Conservation (phyloP, 2,888 invertebrate genomes). For the Cataglyphis cursor region DNA sequence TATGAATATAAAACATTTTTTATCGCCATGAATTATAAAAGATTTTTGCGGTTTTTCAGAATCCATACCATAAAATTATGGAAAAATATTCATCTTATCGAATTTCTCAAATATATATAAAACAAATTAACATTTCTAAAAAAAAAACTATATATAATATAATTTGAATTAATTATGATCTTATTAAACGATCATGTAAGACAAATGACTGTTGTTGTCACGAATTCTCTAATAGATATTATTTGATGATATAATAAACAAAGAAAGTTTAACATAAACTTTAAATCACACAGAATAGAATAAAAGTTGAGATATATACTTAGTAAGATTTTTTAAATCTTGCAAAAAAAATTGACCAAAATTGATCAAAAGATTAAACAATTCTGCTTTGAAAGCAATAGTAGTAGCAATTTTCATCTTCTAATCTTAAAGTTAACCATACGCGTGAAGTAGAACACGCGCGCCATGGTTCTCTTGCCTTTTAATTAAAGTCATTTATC, state of each 20-base stretch:
- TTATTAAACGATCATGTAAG: background rate
- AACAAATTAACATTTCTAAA: background rate
- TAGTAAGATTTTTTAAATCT: background rate
- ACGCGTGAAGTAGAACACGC: background rate
- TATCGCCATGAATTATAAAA: slow-evolving; percentile 8
- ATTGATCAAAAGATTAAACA: background rate
- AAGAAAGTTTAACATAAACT: background rate
- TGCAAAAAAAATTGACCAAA: background rate
- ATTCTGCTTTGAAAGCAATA: background rate
- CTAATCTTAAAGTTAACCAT: background rate
- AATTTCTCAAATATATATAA: slow-evolving; percentile 7
- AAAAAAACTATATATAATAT: background rate
- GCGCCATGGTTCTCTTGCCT: background rate
- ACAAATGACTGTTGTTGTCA: background rate
- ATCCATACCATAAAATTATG: background rate
- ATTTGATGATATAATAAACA: background rate
- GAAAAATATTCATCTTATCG: background rate
- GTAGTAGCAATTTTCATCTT: slow-evolving; percentile 3
- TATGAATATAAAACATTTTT: slow-evolving; percentile 23
- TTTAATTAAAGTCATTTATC: slow-evolving; percentile 20
- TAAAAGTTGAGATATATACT: background rate
- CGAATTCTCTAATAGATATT: background rate
- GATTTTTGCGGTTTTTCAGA: background rate
- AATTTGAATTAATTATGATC: background rate
- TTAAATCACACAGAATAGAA: background rate